Conservation (phyloP, 2,888 invertebrate genomes). For the Apodemia duryi region DNA sequence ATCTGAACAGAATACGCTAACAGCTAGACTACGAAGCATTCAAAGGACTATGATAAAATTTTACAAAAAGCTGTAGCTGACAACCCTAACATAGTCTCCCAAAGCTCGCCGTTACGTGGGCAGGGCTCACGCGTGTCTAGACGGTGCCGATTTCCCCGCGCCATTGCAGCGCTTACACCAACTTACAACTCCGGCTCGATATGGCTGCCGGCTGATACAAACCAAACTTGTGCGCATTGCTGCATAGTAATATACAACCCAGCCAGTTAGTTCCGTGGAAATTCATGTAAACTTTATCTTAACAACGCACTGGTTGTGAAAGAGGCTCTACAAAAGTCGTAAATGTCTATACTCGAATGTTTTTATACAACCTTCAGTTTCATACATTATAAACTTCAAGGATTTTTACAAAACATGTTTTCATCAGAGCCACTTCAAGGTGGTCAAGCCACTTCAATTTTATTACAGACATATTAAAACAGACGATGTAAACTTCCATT, state of each 20-base stretch:
- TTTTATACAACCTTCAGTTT: neutral
- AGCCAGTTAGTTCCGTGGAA: neutral
- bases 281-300: neutral
- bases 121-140: slow-evolving; percentile 15
- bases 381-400: too few relatives aligned
- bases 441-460: too few relatives aligned
- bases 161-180: neutral
- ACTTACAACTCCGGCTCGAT: neutral
- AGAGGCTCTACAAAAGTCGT: neutral
- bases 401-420: too few relatives aligned
- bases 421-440: too few relatives aligned
- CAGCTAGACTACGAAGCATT: too few relatives aligned
- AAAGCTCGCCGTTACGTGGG: neutral
- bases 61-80: neutral
- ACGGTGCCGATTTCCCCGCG: slow-evolving; percentile 9
- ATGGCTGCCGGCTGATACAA: neutral
- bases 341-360: neutral
- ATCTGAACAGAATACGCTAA: too few relatives aligned
- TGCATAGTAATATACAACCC: neutral
- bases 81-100: slow-evolving; percentile 2
- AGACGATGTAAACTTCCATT: too few relatives aligned
- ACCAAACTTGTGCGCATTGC: neutral
- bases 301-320: neutral
- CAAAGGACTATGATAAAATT: too few relatives aligned
- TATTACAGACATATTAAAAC: too few relatives aligned